Percentiles rank a stretch among this genome's conserved stretches.
Evolutionary conservation across 2,113 vertebrate genomes (phyloP).

Genomic region (Saguinus imperator): DNA sequence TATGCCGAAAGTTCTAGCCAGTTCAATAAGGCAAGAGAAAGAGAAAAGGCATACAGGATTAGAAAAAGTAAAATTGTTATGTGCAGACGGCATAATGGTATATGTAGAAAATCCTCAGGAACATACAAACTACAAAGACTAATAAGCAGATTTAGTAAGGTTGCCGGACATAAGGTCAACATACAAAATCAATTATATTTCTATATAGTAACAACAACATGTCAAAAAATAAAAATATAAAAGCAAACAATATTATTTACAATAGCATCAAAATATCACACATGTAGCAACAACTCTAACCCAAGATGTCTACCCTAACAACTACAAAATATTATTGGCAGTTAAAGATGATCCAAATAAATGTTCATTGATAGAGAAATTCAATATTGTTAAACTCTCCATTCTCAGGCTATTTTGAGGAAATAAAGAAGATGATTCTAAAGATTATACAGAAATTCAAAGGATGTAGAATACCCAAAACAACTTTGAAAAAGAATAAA

Average conservation of each 20-base stretch:
- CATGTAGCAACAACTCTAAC: not conserved
- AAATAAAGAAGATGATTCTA: not conserved
- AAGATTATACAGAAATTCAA: conserved; percentile 27
- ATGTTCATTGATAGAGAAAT: not conserved
- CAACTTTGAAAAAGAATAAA: not conserved
- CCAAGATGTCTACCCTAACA: not conserved
- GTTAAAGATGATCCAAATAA: not conserved
- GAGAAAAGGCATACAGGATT: not conserved
- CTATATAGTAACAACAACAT: not conserved
- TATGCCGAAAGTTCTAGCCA: not conserved
- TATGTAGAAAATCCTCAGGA: not conserved
- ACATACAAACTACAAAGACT: not conserved
- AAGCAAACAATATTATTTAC: not conserved
- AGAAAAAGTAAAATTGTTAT: not conserved
- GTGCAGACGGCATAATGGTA: not conserved
- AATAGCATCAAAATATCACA: not conserved
- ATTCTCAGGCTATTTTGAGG: not conserved
- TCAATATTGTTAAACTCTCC: not conserved
- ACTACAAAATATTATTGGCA: not conserved
- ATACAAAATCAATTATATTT: not conserved
- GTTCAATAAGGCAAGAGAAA: not conserved
- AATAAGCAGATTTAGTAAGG: not conserved
- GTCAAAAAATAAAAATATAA: not conserved
- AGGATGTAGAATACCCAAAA: not conserved
- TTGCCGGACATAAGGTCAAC: not conserved